Conservation (phyloP, 1,140 invertebrate genomes). For the Panulirus ornatus region DNA sequence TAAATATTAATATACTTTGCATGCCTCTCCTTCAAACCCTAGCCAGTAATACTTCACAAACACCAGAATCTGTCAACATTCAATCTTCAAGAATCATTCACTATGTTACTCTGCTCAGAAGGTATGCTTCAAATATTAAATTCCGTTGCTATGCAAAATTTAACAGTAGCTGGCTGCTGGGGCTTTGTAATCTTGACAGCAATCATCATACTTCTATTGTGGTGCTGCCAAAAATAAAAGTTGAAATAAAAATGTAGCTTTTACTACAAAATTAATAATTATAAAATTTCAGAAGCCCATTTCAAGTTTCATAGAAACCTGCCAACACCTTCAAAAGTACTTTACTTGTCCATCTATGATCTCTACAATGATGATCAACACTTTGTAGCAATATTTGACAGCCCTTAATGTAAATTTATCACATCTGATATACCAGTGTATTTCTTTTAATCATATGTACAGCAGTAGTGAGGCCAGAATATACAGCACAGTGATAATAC, state of each 20-base stretch:
- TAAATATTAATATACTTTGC: constrained; percentile 59
- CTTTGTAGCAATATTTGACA: constrained; percentile 62
- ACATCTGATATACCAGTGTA: constrained; percentile 66
- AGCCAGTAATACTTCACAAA: constrained; percentile 43
- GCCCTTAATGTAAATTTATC: constrained; percentile 66
- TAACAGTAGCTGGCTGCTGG: constrained; percentile 8
- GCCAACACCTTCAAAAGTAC: constrained; percentile 31
- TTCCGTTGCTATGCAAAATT: constrained; percentile 8
- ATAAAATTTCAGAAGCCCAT: constrained; percentile 35
- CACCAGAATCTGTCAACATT: constrained; percentile 38
- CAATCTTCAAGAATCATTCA: constrained; percentile 6
- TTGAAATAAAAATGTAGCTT: background rate
- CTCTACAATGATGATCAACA: constrained; percentile 32
- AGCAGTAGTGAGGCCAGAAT: constrained; percentile 67
- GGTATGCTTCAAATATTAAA: background rate
- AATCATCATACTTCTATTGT: background rate
- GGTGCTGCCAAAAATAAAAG: background rate
- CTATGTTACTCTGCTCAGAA: background rate
- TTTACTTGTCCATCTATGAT: constrained; percentile 37
- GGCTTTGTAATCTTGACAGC: background rate
- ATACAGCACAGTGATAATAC: constrained; percentile 62
- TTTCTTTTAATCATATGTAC: constrained; percentile 60
- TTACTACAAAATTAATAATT: background rate
- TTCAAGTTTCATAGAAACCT: constrained; percentile 58
- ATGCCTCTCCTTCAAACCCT: constrained; percentile 45